Conservation (phyloP, 2,888 invertebrate genomes). For the Cephus rjabovi region DNA sequence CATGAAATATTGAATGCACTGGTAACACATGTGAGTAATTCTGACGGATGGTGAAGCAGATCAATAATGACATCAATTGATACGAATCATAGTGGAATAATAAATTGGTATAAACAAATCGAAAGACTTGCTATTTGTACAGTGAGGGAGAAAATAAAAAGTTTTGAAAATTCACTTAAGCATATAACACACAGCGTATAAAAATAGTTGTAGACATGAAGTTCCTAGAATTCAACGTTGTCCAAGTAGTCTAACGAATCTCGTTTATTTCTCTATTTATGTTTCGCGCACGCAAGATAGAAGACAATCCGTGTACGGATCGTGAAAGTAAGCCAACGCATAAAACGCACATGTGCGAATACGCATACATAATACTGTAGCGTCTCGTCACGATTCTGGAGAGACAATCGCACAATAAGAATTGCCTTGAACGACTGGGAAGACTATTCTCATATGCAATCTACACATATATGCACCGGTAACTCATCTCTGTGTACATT, state of each 20-base stretch:
- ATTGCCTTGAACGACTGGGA: neutral
- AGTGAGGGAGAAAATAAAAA: neutral
- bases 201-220: neutral
- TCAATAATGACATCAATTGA: conserved; percentile 15
- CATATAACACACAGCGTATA: neutral
- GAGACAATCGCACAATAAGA: neutral
- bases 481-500: neutral
- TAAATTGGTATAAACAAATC: neutral
- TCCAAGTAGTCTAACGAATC: neutral
- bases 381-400: neutral
- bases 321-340: neutral
- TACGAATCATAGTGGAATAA: conserved; percentile 12
- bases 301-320: neutral
- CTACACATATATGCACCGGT: neutral
- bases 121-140: neutral
- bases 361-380: neutral
- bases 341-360: neutral
- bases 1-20: neutral
- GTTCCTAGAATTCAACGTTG: neutral
- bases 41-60: conserved; percentile 24
- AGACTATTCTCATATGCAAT: neutral
- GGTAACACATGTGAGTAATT: conserved; percentile 1
- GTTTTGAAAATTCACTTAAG: neutral
- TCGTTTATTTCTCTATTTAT: neutral
- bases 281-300: neutral